These are phyloP conservation scores for Laupala kohalensis DNA, from an alignment of 1,140 invertebrate genomes.

Conservation along the genomic window DNA sequence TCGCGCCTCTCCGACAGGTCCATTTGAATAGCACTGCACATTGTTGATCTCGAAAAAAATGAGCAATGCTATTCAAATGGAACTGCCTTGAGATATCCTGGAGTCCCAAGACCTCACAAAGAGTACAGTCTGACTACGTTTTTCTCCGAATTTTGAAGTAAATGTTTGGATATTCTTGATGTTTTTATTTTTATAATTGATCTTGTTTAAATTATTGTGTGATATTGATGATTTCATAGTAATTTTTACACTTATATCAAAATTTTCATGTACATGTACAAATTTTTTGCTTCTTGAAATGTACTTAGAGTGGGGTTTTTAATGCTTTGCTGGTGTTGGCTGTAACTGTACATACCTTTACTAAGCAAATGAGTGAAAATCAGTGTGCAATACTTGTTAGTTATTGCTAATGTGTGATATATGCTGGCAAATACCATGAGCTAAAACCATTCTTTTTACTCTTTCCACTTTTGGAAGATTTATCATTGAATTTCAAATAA, in stretches of 20 bases:
- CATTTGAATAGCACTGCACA: not conserved
- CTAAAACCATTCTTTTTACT: no score
- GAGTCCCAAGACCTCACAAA: not conserved
- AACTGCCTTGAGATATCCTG: not conserved
- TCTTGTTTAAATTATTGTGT: not conserved
- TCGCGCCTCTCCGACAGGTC: not conserved
- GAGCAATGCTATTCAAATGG: not conserved
- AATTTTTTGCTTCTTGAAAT: not conserved
- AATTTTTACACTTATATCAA: no score
- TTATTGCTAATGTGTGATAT: not conserved
- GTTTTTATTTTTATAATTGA: not conserved
- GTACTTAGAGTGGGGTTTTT: not conserved
- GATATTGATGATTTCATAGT: no score
- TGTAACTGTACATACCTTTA: not conserved
- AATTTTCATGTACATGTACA: not conserved
- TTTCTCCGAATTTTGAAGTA: no score
- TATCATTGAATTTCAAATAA: no score
- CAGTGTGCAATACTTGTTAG: no score
- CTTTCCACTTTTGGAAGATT: no score
- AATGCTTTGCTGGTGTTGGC: not conserved
- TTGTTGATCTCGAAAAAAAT: not conserved
- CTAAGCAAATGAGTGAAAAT: no score
- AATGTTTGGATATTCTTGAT: no score
- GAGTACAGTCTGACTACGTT: no score
- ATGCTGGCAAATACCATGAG: not conserved